Evolutionary conservation across 1,140 invertebrate species (phyloP).

Genomic region (Wasmannia auropunctata): DNA sequence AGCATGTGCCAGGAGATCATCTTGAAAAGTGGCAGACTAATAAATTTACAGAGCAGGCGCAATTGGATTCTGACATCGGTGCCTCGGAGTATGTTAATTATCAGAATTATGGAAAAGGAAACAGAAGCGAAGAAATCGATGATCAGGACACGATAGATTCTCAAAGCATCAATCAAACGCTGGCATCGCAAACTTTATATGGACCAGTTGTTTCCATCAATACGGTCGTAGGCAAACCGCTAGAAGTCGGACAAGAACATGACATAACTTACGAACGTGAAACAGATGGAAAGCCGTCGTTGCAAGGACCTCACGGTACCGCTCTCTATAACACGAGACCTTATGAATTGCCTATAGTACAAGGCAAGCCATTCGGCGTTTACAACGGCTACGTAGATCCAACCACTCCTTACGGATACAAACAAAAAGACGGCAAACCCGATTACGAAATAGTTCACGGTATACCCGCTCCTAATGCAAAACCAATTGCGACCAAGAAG

Average conservation of each 20-base stretch:
- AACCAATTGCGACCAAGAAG: conserved; percentile 8
- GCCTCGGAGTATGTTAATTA: conserved; percentile 80
- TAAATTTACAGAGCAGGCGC: conserved; percentile 64
- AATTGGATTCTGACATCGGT: conserved; percentile 76
- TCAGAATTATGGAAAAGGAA: conserved; percentile 38
- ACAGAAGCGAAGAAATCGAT: background rate
- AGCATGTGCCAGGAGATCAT: conserved; percentile 60
- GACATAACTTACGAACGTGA: conserved; percentile 31
- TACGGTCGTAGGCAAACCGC: conserved; percentile 64
- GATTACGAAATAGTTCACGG: conserved; percentile 76
- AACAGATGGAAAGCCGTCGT: background rate
- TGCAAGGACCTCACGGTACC: conserved; percentile 28
- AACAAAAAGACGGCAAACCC: conserved; percentile 53
- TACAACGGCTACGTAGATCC: conserved; percentile 66
- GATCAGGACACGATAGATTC: background rate
- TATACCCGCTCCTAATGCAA: conserved; percentile 59
- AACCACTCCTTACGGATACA: conserved; percentile 66
- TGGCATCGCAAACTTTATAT: conserved; percentile 42
- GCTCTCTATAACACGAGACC: conserved; percentile 56
- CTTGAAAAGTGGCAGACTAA: conserved; percentile 63
- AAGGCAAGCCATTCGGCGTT: conserved; percentile 78
- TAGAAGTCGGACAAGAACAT: conserved; percentile 47
- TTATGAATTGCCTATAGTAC: conserved; percentile 74
- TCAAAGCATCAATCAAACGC: conserved; percentile 17
- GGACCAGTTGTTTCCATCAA: conserved; percentile 62